Base-by-base conservation (phyloP, 2,113 vertebrate genomes). In the Neofelis nebulosa region DNA sequence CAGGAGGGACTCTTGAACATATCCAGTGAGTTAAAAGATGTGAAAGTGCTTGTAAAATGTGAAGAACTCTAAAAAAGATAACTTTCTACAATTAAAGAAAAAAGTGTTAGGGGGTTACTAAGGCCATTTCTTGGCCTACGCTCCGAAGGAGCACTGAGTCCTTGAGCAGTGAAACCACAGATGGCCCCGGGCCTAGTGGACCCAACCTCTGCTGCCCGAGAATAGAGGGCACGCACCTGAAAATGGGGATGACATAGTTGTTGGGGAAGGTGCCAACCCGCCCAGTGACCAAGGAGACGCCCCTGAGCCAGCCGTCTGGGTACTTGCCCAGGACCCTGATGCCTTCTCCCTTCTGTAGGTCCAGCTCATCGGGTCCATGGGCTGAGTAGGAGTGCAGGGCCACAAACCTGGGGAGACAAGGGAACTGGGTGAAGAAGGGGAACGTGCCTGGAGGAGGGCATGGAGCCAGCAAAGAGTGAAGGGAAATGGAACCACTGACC, bases 321-420 rank as follows among this genome's bases (percentile, higher is more conserved):
- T 99, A 98, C 93, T 99, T 99, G 86, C 99, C 99, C 2, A 99
- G 99, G 31, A 99, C 99, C 8, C 99, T 99, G 94, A 99, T 91
- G 95, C 99, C 99, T 98, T 99, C 99, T 95, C 99, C 99, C 98
- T 99, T 99, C 97, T 99, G 99, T 96, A 99, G 98, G 98, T 99
- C 99, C 98, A 99, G 99, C 98, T 99, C 99, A 0, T 99, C 99
- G 0, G 99, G 98, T 4, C 99, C 99, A 0, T 99, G 99, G 2
- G 99, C 99, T 38, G 96, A 88, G 84, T 99, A 99, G 90, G 99
- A 98, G 89, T 99, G 99, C 48, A 99, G 98, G 96, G 99, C 99
- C 33, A 99, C 99, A 57, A 99, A 99, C 98, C 99, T 99, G 98
- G 41, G 94, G 95, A 92, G 85, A 97, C 1, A 92, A 83, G n/a